Evolutionary conservation across 2,113 vertebrate species (phyloP).

Genomic region (Scalopus aquaticus): DNA sequence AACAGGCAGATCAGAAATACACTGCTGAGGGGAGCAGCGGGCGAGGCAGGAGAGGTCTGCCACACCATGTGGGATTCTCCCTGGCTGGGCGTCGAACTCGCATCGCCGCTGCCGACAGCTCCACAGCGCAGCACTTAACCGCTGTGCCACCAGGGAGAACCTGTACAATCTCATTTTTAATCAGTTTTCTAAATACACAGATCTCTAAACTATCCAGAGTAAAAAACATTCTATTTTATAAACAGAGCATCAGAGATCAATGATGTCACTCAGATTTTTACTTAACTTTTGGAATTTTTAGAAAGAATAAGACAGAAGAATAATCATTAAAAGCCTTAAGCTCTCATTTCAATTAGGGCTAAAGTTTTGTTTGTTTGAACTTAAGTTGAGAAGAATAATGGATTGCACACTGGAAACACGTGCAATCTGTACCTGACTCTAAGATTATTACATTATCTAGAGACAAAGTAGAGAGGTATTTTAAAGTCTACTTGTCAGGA

Average conservation of each 20-base stretch:
- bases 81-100: too few relatives aligned
- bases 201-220: too few relatives aligned
- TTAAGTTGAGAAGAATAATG: not conserved
- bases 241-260: not conserved
- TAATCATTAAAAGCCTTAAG: slow-evolving; percentile 14
- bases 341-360: slow-evolving; percentile 25
- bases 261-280: slow-evolving; percentile 17
- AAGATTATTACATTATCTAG: slow-evolving; percentile 37
- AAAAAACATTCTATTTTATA: slow-evolving; percentile 40
- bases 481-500: slow-evolving; percentile 15
- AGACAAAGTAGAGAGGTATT: slow-evolving; percentile 61
- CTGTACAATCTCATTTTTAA: slow-evolving; percentile 23
- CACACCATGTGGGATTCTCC: too few relatives aligned
- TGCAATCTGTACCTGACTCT: slow-evolving; percentile 18
- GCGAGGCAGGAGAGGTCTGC: too few relatives aligned
- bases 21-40: too few relatives aligned
- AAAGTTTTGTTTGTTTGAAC: slow-evolving; percentile 25
- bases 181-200: slow-evolving; percentile 10
- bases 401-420: not conserved
- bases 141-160: too few relatives aligned
- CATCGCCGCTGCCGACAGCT: too few relatives aligned
- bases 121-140: too few relatives aligned
- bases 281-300: slow-evolving; percentile 40
- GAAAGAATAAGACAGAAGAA: slow-evolving; percentile 49
- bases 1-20: too few relatives aligned